A percentile compares a stretch with the other conserved stretches of the same genome.
Evolutionary conservation across 2,113 vertebrate genomes (phyloP).

Genomic region (Spea multiplicata): DNA sequence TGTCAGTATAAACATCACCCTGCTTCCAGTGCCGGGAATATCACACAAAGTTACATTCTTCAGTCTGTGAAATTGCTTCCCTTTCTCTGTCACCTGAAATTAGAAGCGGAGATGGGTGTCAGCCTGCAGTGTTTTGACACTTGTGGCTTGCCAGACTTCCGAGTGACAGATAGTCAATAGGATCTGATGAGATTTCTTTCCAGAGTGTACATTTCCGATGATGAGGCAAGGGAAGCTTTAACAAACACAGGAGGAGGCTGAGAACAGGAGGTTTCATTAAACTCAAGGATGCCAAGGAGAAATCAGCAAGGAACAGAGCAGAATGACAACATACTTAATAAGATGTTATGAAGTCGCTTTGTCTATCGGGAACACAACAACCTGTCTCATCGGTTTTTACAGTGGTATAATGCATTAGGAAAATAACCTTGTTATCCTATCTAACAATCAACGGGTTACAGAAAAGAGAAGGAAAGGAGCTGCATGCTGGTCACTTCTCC

Average conservation of each 20-base stretch:
- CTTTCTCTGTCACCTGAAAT: conserved; percentile 29
- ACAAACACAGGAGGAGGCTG: conserved; percentile 55
- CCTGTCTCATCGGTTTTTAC: conserved; percentile 40
- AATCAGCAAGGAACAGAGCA: conserved; percentile 43
- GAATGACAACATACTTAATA: conserved; percentile 44
- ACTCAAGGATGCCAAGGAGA: conserved; percentile 45
- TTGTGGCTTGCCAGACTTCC: conserved; percentile 39
- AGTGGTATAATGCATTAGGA: conserved; percentile 33
- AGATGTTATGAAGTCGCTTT: conserved; percentile 51
- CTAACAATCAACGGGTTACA: conserved; percentile 11
- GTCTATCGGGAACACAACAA: conserved; percentile 34
- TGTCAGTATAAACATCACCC: conserved; percentile 16
- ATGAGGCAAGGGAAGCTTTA: conserved; percentile 51
- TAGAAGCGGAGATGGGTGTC: conserved; percentile 38
- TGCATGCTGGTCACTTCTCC: conserved; percentile 16
- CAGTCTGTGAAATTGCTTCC: conserved; percentile 41
- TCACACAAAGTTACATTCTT: conserved; percentile 40
- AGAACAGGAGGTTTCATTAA: conserved; percentile 50
- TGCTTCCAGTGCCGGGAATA: conserved; percentile 25
- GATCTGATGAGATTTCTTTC: conserved; percentile 51
- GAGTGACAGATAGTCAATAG: conserved; percentile 51
- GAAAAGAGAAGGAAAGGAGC: conserved; percentile 2
- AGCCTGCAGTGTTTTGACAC: conserved; percentile 34
- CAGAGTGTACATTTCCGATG: conserved; percentile 49
- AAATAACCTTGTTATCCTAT: conserved; percentile 39